Evolutionary conservation across 2,888 invertebrate genomes (phyloP), one percentile per base, ranked within the genome.

Genomic region (Spodoptera littoralis): DNA sequence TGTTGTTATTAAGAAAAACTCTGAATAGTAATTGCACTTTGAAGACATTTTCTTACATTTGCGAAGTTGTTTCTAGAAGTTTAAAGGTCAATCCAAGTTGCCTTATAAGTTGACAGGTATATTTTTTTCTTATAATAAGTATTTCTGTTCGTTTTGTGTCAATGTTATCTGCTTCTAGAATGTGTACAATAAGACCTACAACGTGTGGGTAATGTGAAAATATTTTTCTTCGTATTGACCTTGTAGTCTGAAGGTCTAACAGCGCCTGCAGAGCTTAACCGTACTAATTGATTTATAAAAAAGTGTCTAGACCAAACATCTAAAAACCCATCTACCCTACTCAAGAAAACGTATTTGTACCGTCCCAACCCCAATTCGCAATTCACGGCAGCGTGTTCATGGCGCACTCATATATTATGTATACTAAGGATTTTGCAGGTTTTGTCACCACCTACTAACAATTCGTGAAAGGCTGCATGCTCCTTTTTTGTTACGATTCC

Each of bases 321-420:
- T 36, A 36, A 30, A 59, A 51, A 45, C 4, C 12, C 12, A 47
- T 52, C 63, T 22, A 50, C 18, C n/a, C 0, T 6, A 49, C n/a
- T 41, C 5, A 24, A 44, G 11, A 54, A 45, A 42, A 22, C 4
- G 4, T 22, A 8, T 36, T 36, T 5, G 36, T 36, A 36, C 36
- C 11, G 46, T 61, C 22, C 44, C 24, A 61, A 11, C 42, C 42
- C 62, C 30, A 36, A 68, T 68, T 60, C 44, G 27, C 13, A 60
- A 69, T 61, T 70, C 48, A 53, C 11, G n/a, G 13, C 12, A 12
- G 24, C 8, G 12, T 13, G 43, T 36, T 22, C 11, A 11, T 42
- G 36, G 44, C 70, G 44, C 48, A 12, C 22, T 61, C 44, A 13
- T 69, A 30, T 41, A 51, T 65, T 51, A 60, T 68, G 51, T 27